Evolutionary conservation across 2,888 invertebrate species (phyloP), one percentile per base, ranked within the genome.

Genomic region (Noctuana brunneofusca): DNA sequence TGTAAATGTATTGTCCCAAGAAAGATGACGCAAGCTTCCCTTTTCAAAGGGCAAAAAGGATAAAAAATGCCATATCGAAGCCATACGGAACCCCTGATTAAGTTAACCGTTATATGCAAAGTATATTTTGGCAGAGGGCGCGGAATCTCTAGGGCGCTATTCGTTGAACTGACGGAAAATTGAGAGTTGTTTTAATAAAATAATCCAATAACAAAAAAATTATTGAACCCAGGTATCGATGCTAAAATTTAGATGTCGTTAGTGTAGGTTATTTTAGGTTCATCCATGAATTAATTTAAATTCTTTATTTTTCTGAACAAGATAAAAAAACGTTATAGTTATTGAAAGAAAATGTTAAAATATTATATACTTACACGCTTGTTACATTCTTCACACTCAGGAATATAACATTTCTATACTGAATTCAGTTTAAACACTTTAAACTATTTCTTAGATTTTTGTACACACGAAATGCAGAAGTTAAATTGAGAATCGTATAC

Each of bases 91-190:
- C 38, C 58, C 16, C 49, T 58, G 35, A 41, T 58, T 50, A 38
- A 58, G 50, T 58, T 58, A 38, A 50, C 50, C 27, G 38, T 55
- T 27, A 30, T 50, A 58, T 49, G 58, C 20, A 38, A 58, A 38
- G 50, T 50, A 38, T 50, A 41, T 24, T 14, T 32, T 32, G 50
- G 50, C 12, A 16, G 20, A n/a, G 38, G 50, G 27, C 35, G n/a
- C 24, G 22, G 20, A 14, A 16, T 24, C 24, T n/a, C 52, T 32
- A 18, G 32, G 24, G 32, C 14, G 49, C 22, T 18, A 11, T 24
- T 24, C 12, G 38, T 12, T 24, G 35, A 38, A 52, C 16, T 52
- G 30, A 52, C 22, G 32, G 48, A 4, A 30, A 30, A 30, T 11
- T 30, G 32, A 22, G 24, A 14, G 16, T 52, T 8, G 27, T 55